Evolutionary conservation across 2,113 vertebrate species (phyloP).

Genomic region (Coracopsis vasa): DNA sequence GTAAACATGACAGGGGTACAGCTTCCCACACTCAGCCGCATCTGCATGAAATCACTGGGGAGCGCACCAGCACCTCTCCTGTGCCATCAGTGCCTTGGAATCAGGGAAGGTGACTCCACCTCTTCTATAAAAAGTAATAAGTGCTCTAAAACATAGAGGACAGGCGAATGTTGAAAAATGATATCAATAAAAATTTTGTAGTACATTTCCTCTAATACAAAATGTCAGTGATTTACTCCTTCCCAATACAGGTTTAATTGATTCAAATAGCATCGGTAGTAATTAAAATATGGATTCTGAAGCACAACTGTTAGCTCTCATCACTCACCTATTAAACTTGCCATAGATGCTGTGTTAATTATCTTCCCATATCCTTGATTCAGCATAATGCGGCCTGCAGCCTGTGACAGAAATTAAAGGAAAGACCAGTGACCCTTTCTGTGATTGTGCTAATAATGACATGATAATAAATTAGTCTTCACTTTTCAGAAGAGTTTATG

Average conservation of each 20-base stretch:
- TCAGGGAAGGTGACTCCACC: neutral
- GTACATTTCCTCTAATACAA: constrained; percentile 70
- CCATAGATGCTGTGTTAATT: constrained; percentile 95
- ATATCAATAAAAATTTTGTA: constrained; percentile 74
- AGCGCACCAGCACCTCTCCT: neutral
- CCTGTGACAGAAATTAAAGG: constrained; percentile 87
- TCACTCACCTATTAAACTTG: constrained; percentile 96
- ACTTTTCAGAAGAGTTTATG: constrained; percentile 81
- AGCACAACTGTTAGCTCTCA: constrained; percentile 80
- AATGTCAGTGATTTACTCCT: constrained; percentile 74
- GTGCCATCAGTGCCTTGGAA: neutral
- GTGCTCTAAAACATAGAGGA: constrained; percentile 62
- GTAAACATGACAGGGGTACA: neutral
- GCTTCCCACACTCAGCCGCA: neutral
- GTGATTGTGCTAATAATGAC: constrained; percentile 83
- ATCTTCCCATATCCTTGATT: constrained; percentile 93
- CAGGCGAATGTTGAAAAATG: constrained; percentile 72
- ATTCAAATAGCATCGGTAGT: constrained; percentile 66
- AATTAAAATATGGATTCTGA: constrained; percentile 81
- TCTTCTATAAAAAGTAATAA: constrained; percentile 59
- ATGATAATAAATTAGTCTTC: constrained; percentile 83
- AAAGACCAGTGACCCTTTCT: constrained; percentile 84
- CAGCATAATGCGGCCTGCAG: constrained; percentile 91
- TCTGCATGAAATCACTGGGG: neutral
- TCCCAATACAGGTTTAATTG: constrained; percentile 69